Evolutionary conservation across 2,797 vertebrate genomes (phyloP).

Genomic region (Cottoperca gobio): DNA sequence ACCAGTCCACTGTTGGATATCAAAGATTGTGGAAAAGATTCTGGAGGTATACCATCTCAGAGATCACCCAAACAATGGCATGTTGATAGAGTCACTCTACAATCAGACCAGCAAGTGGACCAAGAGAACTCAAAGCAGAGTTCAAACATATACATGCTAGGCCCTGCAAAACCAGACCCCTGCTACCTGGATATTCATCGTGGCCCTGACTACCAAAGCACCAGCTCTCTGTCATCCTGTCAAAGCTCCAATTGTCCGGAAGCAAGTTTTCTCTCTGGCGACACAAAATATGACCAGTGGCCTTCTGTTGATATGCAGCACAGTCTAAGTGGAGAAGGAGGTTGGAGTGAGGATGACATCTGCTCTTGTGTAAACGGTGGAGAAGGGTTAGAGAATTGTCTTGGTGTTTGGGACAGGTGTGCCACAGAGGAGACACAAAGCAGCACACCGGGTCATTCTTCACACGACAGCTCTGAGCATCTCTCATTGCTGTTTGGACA

Average conservation of each 20-base stretch:
- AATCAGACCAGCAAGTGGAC: constrained; percentile 35
- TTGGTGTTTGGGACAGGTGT: constrained; percentile 70
- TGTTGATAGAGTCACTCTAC: constrained; percentile 23
- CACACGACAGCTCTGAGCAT: constrained; percentile 83
- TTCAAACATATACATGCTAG: constrained; percentile 36
- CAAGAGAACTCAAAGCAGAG: constrained; percentile 42
- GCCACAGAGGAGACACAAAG: constrained; percentile 74
- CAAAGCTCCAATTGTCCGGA: constrained; percentile 72
- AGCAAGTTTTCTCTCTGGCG: constrained; percentile 47
- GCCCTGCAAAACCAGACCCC: constrained; percentile 36
- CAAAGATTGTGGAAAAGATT: constrained; percentile 83
- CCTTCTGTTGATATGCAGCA: constrained; percentile 59
- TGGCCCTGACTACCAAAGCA: constrained; percentile 74
- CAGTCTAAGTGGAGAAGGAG: constrained; percentile 70
- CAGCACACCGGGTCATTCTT: constrained; percentile 79
- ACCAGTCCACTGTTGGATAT: constrained; percentile 81
- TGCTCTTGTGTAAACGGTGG: constrained; percentile 78
- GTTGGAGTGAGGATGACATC: constrained; percentile 81
- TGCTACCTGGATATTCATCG: constrained; percentile 56
- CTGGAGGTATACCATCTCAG: constrained; percentile 59
- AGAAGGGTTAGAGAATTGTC: constrained; percentile 77
- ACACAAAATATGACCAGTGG: constrained; percentile 60
- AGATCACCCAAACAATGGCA: constrained; percentile 52
- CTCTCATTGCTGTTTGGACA: constrained; percentile 83
- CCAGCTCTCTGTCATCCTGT: constrained; percentile 79